These are phyloP conservation scores for Orientallactaga sibirica DNA, from an alignment of 2,797 vertebrate species.

Conservation along the genomic window DNA sequence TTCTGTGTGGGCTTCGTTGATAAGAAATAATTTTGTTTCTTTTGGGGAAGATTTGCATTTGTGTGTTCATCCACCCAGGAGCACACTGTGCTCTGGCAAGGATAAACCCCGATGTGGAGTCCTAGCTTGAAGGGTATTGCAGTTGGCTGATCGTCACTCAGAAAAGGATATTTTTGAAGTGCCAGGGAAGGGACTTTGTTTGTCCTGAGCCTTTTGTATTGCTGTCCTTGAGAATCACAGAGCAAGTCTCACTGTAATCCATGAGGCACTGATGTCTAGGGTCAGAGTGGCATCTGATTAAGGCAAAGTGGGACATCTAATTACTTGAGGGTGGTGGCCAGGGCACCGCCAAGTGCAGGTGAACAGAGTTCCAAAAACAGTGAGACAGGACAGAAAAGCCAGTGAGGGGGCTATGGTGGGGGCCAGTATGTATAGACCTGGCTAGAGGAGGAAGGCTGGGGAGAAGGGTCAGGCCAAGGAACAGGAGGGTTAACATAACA, in stretches of 20 bases:
- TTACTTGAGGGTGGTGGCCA: not conserved
- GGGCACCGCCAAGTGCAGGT: no score
- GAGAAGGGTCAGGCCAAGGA: no score
- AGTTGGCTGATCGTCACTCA: not conserved
- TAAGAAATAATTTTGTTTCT: not conserved
- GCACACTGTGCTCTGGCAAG: not conserved
- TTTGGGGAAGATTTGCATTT: not conserved
- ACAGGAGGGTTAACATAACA: no score
- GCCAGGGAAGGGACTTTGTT: not conserved
- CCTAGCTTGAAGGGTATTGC: slow-evolving; percentile 32
- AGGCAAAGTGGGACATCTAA: not conserved
- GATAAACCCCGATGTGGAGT: not conserved
- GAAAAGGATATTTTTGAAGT: not conserved
- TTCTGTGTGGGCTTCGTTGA: not conserved
- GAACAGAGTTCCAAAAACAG: no score
- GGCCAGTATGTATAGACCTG: no score
- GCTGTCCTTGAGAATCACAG: not conserved
- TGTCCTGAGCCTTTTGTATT: not conserved
- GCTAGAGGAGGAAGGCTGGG: no score
- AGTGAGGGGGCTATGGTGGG: no score
- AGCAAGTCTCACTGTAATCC: not conserved
- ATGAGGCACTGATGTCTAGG: not conserved
- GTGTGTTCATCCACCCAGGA: slow-evolving; percentile 10
- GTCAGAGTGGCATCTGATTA: not conserved
- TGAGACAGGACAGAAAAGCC: no score